Conservation (phyloP, 53 echinoderm and acorn worm species). For the Astropecten irregularis region DNA sequence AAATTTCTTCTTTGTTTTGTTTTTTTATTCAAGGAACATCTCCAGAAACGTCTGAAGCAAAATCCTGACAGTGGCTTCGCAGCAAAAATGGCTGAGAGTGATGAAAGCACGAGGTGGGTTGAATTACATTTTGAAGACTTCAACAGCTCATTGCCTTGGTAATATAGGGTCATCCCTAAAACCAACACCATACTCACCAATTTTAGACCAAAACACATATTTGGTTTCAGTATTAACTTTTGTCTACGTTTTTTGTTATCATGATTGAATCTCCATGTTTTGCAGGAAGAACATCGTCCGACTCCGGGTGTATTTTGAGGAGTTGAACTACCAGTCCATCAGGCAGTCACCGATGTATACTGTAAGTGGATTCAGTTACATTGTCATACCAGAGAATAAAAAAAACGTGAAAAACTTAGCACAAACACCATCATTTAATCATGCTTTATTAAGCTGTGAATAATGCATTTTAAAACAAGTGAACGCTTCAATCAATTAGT, state of each 20-base stretch:
- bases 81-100: conserved; percentile 12
- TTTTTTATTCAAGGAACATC: no score
- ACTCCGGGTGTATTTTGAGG: conserved; percentile 64
- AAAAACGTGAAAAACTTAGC: background rate
- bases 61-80: background rate
- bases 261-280: no score
- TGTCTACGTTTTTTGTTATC: no score
- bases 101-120: conserved; percentile 4
- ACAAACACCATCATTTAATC: background rate
- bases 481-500: no score
- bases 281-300: conserved; percentile 60
- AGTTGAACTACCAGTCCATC: conserved; percentile 66
- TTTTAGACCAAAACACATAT: no score
- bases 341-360: conserved; percentile 42
- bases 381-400: no score
- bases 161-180: no score
- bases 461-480: no score
- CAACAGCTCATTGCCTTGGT: background rate
- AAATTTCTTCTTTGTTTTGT: no score
- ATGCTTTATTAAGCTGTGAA: no score
- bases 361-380: conserved; percentile 15
- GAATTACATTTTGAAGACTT: background rate
- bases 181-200: no score
- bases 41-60: conserved; percentile 1
- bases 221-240: no score